Evolutionary conservation across 2,113 vertebrate genomes (phyloP).

Genomic region (Trichomycterus rosablanca): DNA sequence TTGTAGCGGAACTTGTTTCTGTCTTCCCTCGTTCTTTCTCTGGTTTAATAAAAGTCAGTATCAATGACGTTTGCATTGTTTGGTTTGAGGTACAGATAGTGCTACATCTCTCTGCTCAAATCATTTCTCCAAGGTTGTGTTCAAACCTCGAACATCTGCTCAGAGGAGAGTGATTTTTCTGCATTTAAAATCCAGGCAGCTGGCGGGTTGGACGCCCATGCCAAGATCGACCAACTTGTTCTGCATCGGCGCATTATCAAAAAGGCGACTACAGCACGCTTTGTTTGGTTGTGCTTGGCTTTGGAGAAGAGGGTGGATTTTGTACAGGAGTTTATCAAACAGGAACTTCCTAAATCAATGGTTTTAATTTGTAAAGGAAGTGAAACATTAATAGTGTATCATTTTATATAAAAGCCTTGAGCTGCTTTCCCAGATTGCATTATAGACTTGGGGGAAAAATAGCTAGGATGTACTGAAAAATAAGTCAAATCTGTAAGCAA

Average conservation of each 20-base stretch:
- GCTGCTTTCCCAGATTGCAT: constrained; percentile 31
- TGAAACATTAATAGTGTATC: constrained; percentile 55
- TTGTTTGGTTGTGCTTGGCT: constrained; percentile 44
- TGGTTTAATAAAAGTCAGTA: too few species aligned
- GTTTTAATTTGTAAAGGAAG: constrained; percentile 52
- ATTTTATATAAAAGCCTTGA: constrained; percentile 55
- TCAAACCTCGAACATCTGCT: too few species aligned
- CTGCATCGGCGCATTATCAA: neutral
- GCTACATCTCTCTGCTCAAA: too few species aligned
- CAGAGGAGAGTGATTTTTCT: neutral
- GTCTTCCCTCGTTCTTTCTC: too few species aligned
- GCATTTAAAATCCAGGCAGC: neutral
- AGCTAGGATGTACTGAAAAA: neutral
- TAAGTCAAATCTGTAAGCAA: too few species aligned
- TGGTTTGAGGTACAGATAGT: too few species aligned
- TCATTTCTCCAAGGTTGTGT: too few species aligned
- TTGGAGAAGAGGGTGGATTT: constrained; percentile 48
- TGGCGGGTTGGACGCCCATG: neutral
- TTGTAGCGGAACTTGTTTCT: too few species aligned
- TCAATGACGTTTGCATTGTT: too few species aligned
- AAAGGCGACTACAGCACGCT: neutral
- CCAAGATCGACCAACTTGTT: neutral
- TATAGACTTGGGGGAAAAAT: neutral
- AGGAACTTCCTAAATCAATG: constrained; percentile 54
- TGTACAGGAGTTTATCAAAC: constrained; percentile 48